phyloP scores from a whole-genome alignment of 2,797 vertebrate genomes.

The Sebastes minor region DNA sequence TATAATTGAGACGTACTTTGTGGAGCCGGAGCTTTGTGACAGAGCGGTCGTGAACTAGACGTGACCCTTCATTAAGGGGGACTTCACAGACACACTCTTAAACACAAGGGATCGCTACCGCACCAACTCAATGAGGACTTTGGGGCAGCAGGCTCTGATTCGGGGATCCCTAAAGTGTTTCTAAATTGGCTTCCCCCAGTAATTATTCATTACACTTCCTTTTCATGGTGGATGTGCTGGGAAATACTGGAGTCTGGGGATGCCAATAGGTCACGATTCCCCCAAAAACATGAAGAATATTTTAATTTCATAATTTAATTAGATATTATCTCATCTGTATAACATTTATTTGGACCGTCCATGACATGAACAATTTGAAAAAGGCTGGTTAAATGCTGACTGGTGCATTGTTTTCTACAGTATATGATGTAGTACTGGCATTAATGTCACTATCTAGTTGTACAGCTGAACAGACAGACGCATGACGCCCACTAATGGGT shows the following conservation, averaged over 20 bases:
- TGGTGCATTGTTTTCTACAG: background rate
- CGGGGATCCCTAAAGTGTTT: conserved; percentile 1
- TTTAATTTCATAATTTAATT: background rate
- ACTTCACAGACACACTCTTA: conserved; percentile 16
- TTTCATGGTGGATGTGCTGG: background rate
- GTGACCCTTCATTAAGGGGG: conserved; percentile 56
- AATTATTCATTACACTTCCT: conserved; percentile 15
- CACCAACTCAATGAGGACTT: background rate
- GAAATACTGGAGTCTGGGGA: background rate
- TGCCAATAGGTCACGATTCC: background rate
- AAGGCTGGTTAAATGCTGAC: background rate
- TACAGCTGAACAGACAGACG: conserved; percentile 18
- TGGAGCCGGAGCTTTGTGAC: conserved; percentile 42
- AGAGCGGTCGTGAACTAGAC: conserved; percentile 54
- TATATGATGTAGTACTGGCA: background rate
- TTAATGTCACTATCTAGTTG: background rate
- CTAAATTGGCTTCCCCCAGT: conserved; percentile 8
- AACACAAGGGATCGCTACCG: background rate
- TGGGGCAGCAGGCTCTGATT: background rate
- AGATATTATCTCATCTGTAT: background rate
- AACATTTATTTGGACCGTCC: background rate
- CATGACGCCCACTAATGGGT: conserved; percentile 25
- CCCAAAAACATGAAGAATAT: background rate
- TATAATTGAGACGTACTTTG: conserved; percentile 55
- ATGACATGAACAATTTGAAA: background rate